phyloP scores from a whole-genome alignment of 1,140 invertebrate genomes.

The Drosophila lowei region DNA sequence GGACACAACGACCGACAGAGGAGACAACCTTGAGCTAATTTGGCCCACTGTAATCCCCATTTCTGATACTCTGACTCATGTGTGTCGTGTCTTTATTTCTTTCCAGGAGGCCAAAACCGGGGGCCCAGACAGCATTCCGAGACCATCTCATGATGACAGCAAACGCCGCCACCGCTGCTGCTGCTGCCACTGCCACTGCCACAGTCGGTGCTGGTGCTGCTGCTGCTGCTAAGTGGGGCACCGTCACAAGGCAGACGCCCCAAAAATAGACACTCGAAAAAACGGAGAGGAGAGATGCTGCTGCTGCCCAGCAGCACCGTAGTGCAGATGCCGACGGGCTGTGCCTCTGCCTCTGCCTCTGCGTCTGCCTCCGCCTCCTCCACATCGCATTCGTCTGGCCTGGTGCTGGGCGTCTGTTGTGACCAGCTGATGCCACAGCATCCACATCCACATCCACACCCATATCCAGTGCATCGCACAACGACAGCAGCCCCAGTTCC shows the following conservation, averaged over 20 bases:
- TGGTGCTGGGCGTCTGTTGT: constrained; percentile 72
- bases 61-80: neutral
- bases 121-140: constrained; percentile 71
- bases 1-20: constrained; percentile 1
- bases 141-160: constrained; percentile 69
- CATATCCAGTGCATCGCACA: constrained; percentile 17
- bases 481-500: constrained; percentile 17
- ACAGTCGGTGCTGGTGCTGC: constrained; percentile 40
- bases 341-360: too few relatives aligned
- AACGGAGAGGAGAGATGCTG: constrained; percentile 7
- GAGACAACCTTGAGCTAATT: constrained; percentile 81
- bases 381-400: constrained; percentile 48
- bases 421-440: constrained; percentile 70
- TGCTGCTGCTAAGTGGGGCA: constrained; percentile 72
- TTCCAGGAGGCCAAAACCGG: constrained; percentile 64
- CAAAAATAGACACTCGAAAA: constrained; percentile 61
- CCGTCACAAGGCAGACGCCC: constrained; percentile 75
- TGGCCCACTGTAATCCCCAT: constrained; percentile 35
- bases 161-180: constrained; percentile 39
- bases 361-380: neutral
- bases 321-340: constrained; percentile 45
- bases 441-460: constrained; percentile 3
- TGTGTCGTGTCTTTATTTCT: constrained; percentile 26
- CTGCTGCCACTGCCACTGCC: constrained; percentile 32
- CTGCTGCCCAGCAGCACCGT: constrained; percentile 42